Percentiles rank a stretch among this genome's conserved stretches.
phyloP scores from a whole-genome alignment of 2,888 invertebrate species.

The Nymphalis polychloros region DNA sequence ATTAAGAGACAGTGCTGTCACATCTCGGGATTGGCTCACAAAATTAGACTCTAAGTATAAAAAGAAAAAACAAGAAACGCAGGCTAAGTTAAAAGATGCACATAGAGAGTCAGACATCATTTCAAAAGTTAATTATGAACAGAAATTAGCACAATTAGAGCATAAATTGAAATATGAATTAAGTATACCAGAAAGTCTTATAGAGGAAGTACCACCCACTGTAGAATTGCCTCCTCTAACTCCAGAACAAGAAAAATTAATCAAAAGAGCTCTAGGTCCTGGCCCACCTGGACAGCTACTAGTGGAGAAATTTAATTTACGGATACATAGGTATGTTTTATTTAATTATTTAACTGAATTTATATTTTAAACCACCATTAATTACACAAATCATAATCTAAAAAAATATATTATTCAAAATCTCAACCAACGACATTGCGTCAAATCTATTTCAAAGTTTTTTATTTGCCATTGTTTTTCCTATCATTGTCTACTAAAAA shows the following conservation, averaged over 20 bases:
- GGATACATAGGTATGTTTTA: conserved; percentile 64
- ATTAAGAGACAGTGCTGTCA: conserved; percentile 74
- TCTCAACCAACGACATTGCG: no score
- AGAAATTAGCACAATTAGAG: conserved; percentile 69
- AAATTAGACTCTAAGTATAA: conserved; percentile 75
- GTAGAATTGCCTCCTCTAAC: conserved; percentile 84
- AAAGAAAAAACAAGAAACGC: conserved; percentile 64
- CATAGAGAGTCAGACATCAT: conserved; percentile 73
- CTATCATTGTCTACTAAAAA: not conserved
- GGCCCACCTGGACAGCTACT: conserved; percentile 85
- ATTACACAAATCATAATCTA: no score
- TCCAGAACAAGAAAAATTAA: conserved; percentile 82
- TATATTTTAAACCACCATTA: no score
- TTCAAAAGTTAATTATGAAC: conserved; percentile 71
- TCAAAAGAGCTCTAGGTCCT: conserved; percentile 81
- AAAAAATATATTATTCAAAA: no score
- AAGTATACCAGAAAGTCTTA: conserved; percentile 76
- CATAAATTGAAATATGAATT: conserved; percentile 70
- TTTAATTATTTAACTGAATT: not conserved
- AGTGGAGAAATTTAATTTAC: conserved; percentile 77
- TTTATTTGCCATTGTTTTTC: no score
- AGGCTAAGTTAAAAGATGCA: conserved; percentile 72
- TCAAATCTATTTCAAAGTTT: no score
- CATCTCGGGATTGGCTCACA: conserved; percentile 78
- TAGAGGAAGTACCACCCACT: conserved; percentile 69